Percentiles rank a stretch among this genome's conserved stretches.
These are phyloP conservation scores for Micronycteris hirsuta DNA, from an alignment of 2,113 vertebrate species.

Conservation along the genomic window DNA sequence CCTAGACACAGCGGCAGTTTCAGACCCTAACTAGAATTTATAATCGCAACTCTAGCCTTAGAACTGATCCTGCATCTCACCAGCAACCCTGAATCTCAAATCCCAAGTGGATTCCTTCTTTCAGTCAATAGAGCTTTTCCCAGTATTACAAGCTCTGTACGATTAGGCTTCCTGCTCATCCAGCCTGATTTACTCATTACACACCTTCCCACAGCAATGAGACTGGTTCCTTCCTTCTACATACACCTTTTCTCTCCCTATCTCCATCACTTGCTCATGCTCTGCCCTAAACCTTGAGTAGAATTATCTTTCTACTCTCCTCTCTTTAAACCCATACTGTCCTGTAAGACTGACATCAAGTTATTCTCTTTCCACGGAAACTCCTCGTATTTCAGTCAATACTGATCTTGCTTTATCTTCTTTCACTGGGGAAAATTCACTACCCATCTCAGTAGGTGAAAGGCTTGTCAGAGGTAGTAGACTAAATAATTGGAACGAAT, in stretches of 20 bases:
- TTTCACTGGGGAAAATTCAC: background rate
- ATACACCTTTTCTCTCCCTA: background rate
- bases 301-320: background rate
- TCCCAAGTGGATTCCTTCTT: background rate
- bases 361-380: background rate
- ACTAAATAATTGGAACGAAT: background rate
- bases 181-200: too few relatives aligned
- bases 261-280: background rate
- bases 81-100: background rate
- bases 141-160: background rate
- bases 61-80: background rate
- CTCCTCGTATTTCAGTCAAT: background rate
- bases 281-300: background rate
- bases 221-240: background rate
- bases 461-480: background rate
- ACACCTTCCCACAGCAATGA: background rate
- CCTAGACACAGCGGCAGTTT: background rate
- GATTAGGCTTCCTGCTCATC: background rate
- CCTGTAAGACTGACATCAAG: background rate
- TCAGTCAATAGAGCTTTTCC: background rate
- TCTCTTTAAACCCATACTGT: background rate
- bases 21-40: background rate
- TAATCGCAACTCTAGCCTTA: background rate
- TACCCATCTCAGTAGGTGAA: background rate
- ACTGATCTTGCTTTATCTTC: background rate